Evolutionary conservation across 1,140 invertebrate genomes (phyloP), one percentile per base, ranked within the genome.

Genomic region (Coenobita brevimanus): DNA sequence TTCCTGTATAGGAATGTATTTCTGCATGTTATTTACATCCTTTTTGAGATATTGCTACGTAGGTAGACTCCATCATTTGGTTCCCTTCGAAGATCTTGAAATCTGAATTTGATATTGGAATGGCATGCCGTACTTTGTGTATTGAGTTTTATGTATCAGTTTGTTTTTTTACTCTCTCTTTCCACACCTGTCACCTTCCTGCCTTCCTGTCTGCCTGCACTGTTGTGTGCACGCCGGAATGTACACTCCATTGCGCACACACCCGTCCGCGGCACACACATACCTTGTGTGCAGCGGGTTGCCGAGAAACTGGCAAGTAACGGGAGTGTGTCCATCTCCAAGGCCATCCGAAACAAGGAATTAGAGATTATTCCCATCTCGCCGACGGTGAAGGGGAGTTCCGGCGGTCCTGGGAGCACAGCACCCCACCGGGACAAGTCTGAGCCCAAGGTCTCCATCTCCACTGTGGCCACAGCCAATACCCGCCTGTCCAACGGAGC

Each of bases 311-410:
- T 88, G 50, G 86, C 86, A 73, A 82, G 80, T 88, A 88, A 88
- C 62, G 86, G 86, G 71, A 88, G 86, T 88, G 86, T 88, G 86
- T 88, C 86, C 86, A 88, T 86, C 82, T 89, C 82, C 82, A 84
- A 89, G 89, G 90, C 87, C 71, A 89, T 90, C 76, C 88, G 90
- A 64, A 90, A 89, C 79, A 90, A 90, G 82, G 90, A 90, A 62
- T 83, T 90, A 78, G 90, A 90, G 79, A 90, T 90, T 87, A 90
- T 90, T 79, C 90, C 90, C 67, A 90, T 90, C 79, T 90, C 90
- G 24, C 90, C 90, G 57, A 41, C 84, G n/a, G 75, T 27, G 24
- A 87, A 88, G 86, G 86, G 89, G 36, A 78, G 54, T 27, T 33
- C 54, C 75, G 62, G 69, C 38, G 71, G 38, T 17, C 69, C 82